These are phyloP conservation scores for Lithobius niger DNA, from an alignment of 1,140 invertebrate genomes.

Conservation along the genomic window DNA sequence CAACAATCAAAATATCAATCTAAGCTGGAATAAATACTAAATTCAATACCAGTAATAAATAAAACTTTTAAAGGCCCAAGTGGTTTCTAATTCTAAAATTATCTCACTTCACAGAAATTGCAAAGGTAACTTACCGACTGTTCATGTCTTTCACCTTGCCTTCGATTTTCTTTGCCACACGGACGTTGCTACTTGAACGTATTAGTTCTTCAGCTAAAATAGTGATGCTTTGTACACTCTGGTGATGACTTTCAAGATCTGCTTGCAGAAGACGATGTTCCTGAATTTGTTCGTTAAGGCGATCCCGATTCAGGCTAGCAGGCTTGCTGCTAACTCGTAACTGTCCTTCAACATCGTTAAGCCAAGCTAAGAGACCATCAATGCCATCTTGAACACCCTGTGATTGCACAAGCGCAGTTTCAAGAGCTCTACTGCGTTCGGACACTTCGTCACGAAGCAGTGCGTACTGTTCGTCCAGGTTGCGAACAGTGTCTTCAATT, in stretches of 20 bases:
- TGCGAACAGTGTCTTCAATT: conserved; percentile 61
- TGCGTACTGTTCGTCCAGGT: conserved; percentile 60
- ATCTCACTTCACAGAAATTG: too few relatives aligned
- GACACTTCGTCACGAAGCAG: conserved; percentile 53
- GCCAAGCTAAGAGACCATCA: conserved; percentile 68
- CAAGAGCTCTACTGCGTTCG: conserved; percentile 66
- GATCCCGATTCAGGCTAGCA: conserved; percentile 72
- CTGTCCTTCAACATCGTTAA: conserved; percentile 65
- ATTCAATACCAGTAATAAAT: too few relatives aligned
- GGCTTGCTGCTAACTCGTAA: conserved; percentile 56
- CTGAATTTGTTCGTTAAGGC: conserved; percentile 74
- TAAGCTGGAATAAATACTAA: too few relatives aligned
- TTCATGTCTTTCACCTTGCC: conserved; percentile 72
- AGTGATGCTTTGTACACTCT: conserved; percentile 68
- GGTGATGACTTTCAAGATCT: conserved; percentile 70
- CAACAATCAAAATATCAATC: too few relatives aligned
- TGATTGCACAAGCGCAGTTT: conserved; percentile 77
- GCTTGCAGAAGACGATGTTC: conserved; percentile 63
- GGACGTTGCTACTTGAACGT: conserved; percentile 61
- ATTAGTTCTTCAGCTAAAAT: conserved; percentile 63
- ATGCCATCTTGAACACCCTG: conserved; percentile 89
- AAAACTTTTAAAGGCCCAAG: too few relatives aligned
- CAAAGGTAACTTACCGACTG: conserved; percentile 21
- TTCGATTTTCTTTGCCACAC: conserved; percentile 79
- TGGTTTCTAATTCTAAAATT: too few relatives aligned